Percentiles rank a stretch among this genome's conserved stretches.
These are phyloP conservation scores for Antechinus flavipes DNA, from an alignment of 2,113 vertebrate genomes.

Conservation along the genomic window DNA sequence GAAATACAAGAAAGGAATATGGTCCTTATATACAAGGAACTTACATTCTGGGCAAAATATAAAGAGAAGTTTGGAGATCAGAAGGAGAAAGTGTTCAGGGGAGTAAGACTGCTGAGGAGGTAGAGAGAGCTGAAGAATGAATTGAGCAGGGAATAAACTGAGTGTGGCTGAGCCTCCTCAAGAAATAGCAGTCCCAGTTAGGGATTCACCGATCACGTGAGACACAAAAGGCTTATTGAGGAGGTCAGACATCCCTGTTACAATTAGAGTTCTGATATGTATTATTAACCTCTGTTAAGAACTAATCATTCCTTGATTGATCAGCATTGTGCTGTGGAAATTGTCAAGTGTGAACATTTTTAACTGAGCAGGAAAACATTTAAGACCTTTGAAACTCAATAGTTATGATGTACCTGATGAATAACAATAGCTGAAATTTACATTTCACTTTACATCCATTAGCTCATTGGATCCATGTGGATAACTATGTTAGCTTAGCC, in stretches of 20 bases:
- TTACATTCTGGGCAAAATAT: not conserved
- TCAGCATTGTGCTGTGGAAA: not conserved
- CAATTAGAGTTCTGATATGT: not conserved
- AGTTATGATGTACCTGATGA: not conserved
- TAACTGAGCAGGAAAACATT: not conserved
- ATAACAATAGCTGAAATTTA: not conserved
- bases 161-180: not conserved
- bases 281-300: conserved; percentile 6
- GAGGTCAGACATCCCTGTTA: not conserved
- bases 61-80: not conserved
- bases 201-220: not conserved
- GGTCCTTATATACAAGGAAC: not conserved
- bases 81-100: not conserved
- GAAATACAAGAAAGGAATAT: not conserved
- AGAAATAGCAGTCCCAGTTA: not conserved
- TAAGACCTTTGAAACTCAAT: not conserved
- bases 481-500: not conserved
- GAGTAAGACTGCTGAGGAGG: not conserved
- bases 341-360: not conserved
- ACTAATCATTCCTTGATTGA: not conserved
- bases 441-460: not conserved
- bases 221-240: not conserved
- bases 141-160: not conserved
- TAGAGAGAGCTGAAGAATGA: not conserved
- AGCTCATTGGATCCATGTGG: not conserved